Evolutionary conservation across 2,888 invertebrate species (phyloP), one percentile per base, ranked within the genome.

Genomic region (Agapostemon virescens): DNA sequence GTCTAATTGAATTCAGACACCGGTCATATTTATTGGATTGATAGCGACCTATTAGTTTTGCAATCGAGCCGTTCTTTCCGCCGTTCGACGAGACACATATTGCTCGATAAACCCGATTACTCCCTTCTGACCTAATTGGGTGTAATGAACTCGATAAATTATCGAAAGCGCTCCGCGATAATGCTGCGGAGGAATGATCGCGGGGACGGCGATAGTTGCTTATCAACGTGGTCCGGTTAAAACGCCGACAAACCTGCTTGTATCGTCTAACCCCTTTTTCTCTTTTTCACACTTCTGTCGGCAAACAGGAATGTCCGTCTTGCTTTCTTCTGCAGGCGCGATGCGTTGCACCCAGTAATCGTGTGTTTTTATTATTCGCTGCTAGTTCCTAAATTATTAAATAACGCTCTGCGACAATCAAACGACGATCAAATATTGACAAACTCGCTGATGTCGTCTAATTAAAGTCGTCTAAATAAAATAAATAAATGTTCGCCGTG

Each of bases 41-140:
- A 63, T 63, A 63, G 36, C 63, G 36, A 63, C 63, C 33, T 63
- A 63, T 63, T 63, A 36, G 11, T 63, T 63, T 36, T 6, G 38
- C 38, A 20, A 36, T 40, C 23, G 38, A 15, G 38, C 33, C 38
- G 23, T 64, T 23, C n/a, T 64, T 64, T 64, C 17, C 15, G 1
- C 13, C 38, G 23, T 17, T n/a, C 40, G 64, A n/a, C 64, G 23
- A 40, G 26, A 0, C 64, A 23, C 36, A 20, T 55, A 52, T 38
- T 36, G 17, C 20, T 5, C 52, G 52, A 69, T 17, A 45, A 45
- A 33, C n/a, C n/a, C n/a, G 69, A 36, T 52, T 52, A 23, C 38
- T 52, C 17, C 49, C 15, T 17, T 38, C 55, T 2, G 26, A 40
- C 26, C 33, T 72, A 66, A 66, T 72, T 52, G 66, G 30, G 17